Evolutionary conservation across 1,140 invertebrate species (phyloP), one percentile per base, ranked within the genome.

Genomic region (Scylla paramamosain): DNA sequence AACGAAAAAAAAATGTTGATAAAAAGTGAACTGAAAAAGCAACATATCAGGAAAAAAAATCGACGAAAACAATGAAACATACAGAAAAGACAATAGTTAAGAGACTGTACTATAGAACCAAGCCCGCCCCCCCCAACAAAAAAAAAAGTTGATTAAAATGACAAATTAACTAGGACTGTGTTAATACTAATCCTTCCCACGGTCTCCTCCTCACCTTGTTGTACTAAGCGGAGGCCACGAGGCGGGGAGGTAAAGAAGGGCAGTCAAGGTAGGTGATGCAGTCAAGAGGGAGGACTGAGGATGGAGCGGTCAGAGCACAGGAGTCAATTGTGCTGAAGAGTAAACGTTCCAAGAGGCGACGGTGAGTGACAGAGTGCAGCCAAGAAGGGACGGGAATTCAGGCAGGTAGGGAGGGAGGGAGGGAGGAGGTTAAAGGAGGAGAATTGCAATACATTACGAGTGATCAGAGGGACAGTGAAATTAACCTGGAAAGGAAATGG

Each of bases 311-410:
- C 20, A n/a, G 67, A 46, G 29, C 89, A 59, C 6, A 29, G 45
- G 31, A 91, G 90, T 77, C 59, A 91, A 77, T 77, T 77, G 59
- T 59, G 31, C 52, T 46, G 25, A 59, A 91, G 52, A 91, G 31
- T 91, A 67, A 91, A 91, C 90, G 16, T 29, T 39, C 25, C 10
- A 29, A 91, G 90, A 77, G 90, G 90, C 31, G 90, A 77, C 12
- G 90, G 90, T 77, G 90, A 91, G 59, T 32, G 90, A 91, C 52
- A 39, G 90, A 91, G 90, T 91, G 52, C 14, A 59, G 90, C 28
- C 28, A 46, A 31, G 89, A 59, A 8, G 46, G 89, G 48, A 91
- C 25, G 48, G 46, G 31, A n/a, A 90, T 8, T 32, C 31, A 89
- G 12, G 88, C 16, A 59, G 48, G 52, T 12, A 12, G 52, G 52